Percentiles rank a stretch among this genome's conserved stretches.
These are phyloP conservation scores for Microtus obscurus DNA, from an alignment of 2,797 vertebrate genomes.

Conservation along the genomic window DNA sequence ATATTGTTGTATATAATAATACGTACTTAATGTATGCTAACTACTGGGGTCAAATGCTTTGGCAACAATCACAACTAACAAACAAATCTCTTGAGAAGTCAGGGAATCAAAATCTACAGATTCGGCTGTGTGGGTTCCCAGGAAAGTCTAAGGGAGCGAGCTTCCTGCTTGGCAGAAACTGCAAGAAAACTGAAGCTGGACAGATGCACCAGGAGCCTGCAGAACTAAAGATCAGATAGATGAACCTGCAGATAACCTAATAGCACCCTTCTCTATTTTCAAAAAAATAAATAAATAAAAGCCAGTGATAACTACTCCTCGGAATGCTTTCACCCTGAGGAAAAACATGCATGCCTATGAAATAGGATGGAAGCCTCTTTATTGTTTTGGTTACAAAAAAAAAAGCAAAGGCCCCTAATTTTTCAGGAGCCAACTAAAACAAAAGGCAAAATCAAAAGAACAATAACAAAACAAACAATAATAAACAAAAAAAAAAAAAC, in stretches of 20 bases:
- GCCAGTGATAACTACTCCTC: background rate
- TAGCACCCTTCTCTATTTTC: background rate
- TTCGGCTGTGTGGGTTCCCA: background rate
- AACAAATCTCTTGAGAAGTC: background rate
- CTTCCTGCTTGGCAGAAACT: background rate
- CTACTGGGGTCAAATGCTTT: background rate
- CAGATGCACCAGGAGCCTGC: background rate
- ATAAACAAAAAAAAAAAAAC: background rate
- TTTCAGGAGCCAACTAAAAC: constrained; percentile 17
- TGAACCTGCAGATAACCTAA: background rate
- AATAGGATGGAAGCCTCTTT: background rate
- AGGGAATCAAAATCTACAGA: background rate
- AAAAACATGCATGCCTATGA: background rate
- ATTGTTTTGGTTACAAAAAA: background rate
- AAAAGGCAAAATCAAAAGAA: background rate
- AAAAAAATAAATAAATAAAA: background rate
- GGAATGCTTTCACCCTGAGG: background rate
- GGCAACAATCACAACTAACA: background rate
- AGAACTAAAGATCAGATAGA: background rate
- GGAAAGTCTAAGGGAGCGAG: background rate
- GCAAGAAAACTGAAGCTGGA: background rate
- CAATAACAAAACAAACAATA: background rate
- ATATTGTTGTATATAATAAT: background rate
- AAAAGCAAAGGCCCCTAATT: background rate
- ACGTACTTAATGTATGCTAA: background rate